phyloP scores from a whole-genome alignment of 2,113 vertebrate genomes.

The Neomonachus schauinslandi region DNA sequence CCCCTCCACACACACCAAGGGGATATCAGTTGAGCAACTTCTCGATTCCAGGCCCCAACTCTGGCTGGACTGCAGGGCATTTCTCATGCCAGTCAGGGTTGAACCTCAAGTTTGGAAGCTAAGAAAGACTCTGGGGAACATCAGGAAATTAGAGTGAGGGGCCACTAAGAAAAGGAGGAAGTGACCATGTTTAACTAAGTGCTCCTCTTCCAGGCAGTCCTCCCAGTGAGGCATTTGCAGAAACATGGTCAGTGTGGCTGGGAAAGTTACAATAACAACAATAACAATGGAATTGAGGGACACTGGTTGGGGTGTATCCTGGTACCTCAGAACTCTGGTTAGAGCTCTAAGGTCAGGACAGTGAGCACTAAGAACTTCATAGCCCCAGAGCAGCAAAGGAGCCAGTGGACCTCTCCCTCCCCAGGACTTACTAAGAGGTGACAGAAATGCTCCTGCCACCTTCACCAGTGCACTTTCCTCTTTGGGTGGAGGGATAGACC shows the following conservation, averaged over 20 bases:
- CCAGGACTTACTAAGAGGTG: not conserved
- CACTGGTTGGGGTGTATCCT: not conserved
- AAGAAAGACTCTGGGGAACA: not conserved
- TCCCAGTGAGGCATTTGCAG: too few relatives aligned
- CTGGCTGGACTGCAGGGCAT: not conserved
- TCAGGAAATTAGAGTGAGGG: not conserved
- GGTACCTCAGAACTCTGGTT: not conserved
- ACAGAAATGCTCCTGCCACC: not conserved
- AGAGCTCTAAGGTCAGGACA: not conserved
- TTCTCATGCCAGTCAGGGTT: not conserved
- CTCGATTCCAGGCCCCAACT: not conserved
- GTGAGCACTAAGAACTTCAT: not conserved
- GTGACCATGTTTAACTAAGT: too few relatives aligned
- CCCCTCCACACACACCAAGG: not conserved
- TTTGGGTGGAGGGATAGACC: not conserved
- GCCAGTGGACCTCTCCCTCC: not conserved
- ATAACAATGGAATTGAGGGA: not conserved
- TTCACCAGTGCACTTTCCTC: too few relatives aligned
- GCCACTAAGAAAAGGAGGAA: not conserved
- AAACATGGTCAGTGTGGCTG: not conserved
- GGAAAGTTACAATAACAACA: not conserved
- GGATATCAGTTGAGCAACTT: not conserved
- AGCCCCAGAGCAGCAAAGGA: not conserved
- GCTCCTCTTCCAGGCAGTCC: too few relatives aligned
- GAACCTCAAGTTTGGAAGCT: not conserved